Percentiles rank a stretch among this genome's conserved stretches.
Conservation (phyloP, 2,113 vertebrate genomes). For the Kryptolebias marmoratus region DNA sequence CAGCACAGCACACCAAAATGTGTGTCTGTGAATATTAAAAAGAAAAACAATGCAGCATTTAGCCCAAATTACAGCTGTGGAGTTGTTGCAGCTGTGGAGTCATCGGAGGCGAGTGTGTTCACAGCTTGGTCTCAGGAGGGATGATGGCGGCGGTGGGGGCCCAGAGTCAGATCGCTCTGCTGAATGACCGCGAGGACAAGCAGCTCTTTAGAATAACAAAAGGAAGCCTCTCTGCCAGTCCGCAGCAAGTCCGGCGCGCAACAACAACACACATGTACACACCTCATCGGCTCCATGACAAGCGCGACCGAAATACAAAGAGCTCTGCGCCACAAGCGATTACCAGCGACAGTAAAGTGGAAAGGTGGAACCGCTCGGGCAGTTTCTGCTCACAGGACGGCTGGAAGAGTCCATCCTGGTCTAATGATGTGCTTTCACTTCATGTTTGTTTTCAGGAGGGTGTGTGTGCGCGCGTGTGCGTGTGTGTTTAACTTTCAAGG, state of each 20-base stretch:
- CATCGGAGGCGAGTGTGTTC: conserved; percentile 66
- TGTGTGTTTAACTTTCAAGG: conserved; percentile 10
- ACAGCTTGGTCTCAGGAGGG: conserved; percentile 58
- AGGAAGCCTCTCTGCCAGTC: conserved; percentile 52
- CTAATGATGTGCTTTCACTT: conserved; percentile 18
- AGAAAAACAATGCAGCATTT: conserved; percentile 69
- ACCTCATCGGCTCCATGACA: conserved; percentile 60
- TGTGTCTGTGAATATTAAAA: background rate
- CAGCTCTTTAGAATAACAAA: conserved; percentile 74
- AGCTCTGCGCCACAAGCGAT: conserved; percentile 55
- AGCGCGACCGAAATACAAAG: conserved; percentile 60
- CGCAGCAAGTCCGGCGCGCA: conserved; percentile 30
- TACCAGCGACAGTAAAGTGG: conserved; percentile 62
- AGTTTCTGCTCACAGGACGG: conserved; percentile 14
- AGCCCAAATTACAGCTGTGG: conserved; percentile 61
- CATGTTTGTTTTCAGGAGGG: background rate
- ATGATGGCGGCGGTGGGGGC: background rate
- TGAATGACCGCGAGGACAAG: conserved; percentile 54
- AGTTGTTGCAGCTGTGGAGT: conserved; percentile 56
- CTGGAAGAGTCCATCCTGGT: conserved; percentile 27
- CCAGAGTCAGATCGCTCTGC: conserved; percentile 49
- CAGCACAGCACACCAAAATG: background rate
- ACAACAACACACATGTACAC: conserved; percentile 12
- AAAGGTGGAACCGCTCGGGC: conserved; percentile 51
- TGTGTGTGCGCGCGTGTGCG: conserved; percentile 24